Base-by-base conservation (phyloP, 2,797 vertebrate genomes). In the Chelmon rostratus region DNA sequence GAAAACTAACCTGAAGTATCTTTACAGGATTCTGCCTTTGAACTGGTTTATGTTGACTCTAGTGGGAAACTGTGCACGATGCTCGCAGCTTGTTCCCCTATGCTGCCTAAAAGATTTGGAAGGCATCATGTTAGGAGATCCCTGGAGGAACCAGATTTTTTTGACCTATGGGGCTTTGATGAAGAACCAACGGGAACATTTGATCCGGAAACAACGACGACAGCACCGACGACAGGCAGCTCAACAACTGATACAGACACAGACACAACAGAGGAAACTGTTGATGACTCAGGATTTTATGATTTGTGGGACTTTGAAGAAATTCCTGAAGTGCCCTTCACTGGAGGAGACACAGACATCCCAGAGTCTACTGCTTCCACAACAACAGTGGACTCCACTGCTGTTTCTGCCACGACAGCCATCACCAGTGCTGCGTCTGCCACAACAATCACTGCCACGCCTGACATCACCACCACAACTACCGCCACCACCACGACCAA, bases 21-120 rank as follows among this genome's bases (percentile, higher is more conserved):
- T 80, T 47, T 0, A 31, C 71, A 86, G 85, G 78, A 72, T n/a
- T 73, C 72, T 47, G 65, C 10, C 21, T 83, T 80, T 70, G 72
- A 84, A 59, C 38, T 82, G 5, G n/a, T 76, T 59, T 82, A 73
- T 58, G 0, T 62, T 0, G 76, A 87, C n/a, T 28, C 23, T 4
- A 25, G 40, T 50, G 73, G 78, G 50, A 70, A 38, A 49, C 25
- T 58, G 12, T 33, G 21, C 35, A 28, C 42, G 0, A 23, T 50
- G 4, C 31, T 66, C 19, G 79, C 25, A 15, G 13, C 18, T 33
- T 86, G 85, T 68, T 58, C 6, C 3, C 8, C n/a, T 2, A 33
- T 23, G 3, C 21, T 28, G 4, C 12, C 18, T 46, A n/a, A 69
- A 33, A 1, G n/a, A n/a, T n/a, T 1, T 33, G 7, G 2, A 1